These are phyloP conservation scores for Omphaloscelis lunosa DNA, from an alignment of 2,888 invertebrate genomes.

Conservation along the genomic window DNA sequence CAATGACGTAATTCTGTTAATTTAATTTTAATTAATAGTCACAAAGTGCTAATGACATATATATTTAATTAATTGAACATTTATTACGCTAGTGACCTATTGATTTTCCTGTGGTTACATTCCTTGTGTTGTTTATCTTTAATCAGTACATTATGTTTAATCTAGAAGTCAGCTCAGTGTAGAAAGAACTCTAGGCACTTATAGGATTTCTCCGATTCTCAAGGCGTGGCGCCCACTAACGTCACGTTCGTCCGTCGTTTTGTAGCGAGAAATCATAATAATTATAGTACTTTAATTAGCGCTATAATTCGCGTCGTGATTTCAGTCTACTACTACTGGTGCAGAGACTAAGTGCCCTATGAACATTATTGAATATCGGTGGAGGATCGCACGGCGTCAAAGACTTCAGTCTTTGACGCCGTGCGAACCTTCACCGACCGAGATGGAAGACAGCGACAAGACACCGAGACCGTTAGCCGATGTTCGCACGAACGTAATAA, in stretches of 20 bases:
- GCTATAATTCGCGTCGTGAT: background rate
- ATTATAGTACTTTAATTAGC: background rate
- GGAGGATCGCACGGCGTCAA: background rate
- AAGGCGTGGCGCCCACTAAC: background rate
- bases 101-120: background rate
- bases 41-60: conserved; percentile 30
- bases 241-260: background rate
- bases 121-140: background rate
- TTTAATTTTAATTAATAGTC: conserved; percentile 20
- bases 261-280: background rate
- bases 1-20: conserved; percentile 23
- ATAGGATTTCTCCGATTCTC: background rate
- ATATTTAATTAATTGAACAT: conserved; percentile 19
- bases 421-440: too few species aligned
- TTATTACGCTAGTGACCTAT: background rate
- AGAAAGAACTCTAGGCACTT: background rate
- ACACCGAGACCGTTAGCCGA: background rate
- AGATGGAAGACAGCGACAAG: background rate
- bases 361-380: conserved; percentile 3
- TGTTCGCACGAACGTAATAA: too few species aligned
- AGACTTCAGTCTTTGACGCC: too few species aligned
- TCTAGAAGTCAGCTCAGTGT: conserved; percentile 1
- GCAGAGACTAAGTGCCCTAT: background rate
- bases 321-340: background rate
- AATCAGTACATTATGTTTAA: background rate